Conservation (phyloP, 1,140 invertebrate genomes). For the Phenacoccus solenopsis region DNA sequence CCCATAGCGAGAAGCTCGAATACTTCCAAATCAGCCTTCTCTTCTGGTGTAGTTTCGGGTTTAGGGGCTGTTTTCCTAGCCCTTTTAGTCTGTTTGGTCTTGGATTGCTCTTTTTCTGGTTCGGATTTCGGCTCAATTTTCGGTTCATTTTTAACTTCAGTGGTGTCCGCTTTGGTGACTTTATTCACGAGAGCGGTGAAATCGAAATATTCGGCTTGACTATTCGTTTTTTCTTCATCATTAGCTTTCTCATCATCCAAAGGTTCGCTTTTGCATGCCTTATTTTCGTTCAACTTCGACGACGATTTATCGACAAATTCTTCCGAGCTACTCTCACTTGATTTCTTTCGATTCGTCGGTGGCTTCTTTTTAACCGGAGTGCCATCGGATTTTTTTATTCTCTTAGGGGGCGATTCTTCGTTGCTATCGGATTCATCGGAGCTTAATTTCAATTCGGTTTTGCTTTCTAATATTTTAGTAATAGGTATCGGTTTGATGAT, state of each 20-base stretch:
- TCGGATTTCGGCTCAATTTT: not conserved
- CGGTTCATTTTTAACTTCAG: not conserved
- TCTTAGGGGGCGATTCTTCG: not conserved
- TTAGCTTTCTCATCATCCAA: not conserved
- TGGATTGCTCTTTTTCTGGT: not conserved
- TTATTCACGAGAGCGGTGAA: not conserved
- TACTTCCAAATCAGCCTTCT: not conserved
- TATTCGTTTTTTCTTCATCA: not conserved
- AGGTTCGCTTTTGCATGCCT: not conserved
- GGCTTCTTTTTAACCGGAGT: not conserved
- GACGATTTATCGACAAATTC: not conserved
- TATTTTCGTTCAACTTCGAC: not conserved
- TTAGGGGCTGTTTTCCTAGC: not conserved
- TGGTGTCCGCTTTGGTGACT: not conserved
- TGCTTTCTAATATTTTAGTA: not conserved
- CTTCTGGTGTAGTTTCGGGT: not conserved
- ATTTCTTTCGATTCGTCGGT: not conserved
- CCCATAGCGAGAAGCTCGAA: not conserved
- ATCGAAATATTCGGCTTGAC: conserved; percentile 3
- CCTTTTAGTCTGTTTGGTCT: not conserved
- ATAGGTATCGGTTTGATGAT: not conserved
- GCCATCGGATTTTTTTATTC: not conserved
- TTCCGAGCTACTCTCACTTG: not conserved
- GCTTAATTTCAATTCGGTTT: not conserved
- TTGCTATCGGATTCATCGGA: not conserved